These are phyloP conservation scores for Leucopsar rothschildi DNA, from an alignment of 2,113 vertebrate genomes.

Conservation along the genomic window DNA sequence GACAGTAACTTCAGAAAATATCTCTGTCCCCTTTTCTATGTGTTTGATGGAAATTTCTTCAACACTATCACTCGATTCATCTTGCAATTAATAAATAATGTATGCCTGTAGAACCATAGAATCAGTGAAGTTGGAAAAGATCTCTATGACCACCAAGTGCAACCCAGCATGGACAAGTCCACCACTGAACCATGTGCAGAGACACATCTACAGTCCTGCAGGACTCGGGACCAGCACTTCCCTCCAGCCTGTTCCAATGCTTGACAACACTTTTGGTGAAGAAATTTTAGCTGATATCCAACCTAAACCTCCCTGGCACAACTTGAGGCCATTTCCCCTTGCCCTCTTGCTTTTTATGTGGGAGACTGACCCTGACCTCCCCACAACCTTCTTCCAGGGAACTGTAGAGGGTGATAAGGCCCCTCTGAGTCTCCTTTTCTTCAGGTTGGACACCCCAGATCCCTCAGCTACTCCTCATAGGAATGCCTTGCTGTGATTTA, in stretches of 20 bases:
- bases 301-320: not conserved
- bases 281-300: not conserved
- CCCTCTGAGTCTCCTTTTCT: not conserved
- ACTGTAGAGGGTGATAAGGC: no score
- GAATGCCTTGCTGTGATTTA: not conserved
- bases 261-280: not conserved
- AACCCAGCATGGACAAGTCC: not conserved
- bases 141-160: accelerated
- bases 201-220: not conserved
- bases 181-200: not conserved
- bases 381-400: not conserved
- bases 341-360: accelerated
- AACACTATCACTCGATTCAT: not conserved
- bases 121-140: not conserved
- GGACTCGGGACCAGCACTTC: not conserved
- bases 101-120: not conserved
- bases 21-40: not conserved
- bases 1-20: not conserved
- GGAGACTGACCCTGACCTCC: not conserved
- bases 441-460: not conserved
- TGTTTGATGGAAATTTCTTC: not conserved
- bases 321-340: not conserved
- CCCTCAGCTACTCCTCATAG: not conserved
- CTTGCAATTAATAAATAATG: not conserved
- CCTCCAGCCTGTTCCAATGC: not conserved